phyloP scores from a whole-genome alignment of 1,140 invertebrate species.

The Saccostrea cuccullata region DNA sequence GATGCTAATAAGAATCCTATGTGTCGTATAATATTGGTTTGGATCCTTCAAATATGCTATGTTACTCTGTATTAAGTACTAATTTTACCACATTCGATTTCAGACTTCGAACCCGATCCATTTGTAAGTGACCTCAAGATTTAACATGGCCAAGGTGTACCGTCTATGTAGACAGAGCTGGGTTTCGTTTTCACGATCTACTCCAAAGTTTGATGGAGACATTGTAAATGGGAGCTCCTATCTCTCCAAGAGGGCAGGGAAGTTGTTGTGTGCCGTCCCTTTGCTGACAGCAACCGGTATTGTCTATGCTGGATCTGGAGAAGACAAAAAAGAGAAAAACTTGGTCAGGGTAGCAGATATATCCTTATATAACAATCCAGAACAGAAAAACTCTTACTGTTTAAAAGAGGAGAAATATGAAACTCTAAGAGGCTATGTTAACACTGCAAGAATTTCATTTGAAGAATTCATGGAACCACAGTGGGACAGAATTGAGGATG shows the following conservation, averaged over 20 bases:
- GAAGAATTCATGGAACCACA: conserved; percentile 5
- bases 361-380: conserved; percentile 1
- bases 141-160: conserved; percentile 15
- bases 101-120: not conserved
- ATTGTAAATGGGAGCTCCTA: not conserved
- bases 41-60: no score
- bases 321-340: not conserved
- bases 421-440: conserved; percentile 14
- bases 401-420: conserved; percentile 20
- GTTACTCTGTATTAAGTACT: not conserved
- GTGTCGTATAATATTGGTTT: no score
- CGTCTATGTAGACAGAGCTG: not conserved
- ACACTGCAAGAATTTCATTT: conserved; percentile 2
- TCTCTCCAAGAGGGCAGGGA: not conserved
- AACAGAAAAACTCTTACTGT: not conserved
- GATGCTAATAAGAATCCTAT: no score
- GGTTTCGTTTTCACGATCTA: not conserved
- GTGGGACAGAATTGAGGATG: conserved; percentile 32
- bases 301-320: not conserved
- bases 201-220: not conserved
- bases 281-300: conserved; percentile 2
- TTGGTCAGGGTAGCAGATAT: not conserved
- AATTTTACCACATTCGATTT: not conserved
- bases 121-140: no score
- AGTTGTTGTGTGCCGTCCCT: not conserved